A percentile compares a stretch with the other conserved stretches of the same genome.
These are phyloP conservation scores for zebrafish (Danio rerio) DNA, from an alignment of 2,113 vertebrate species.

Conservation along the genomic window GRCz12tu NC_133182.1:28796501-28797000, in stretches of 20 bases:
- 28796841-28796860: neutral
- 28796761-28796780: neutral
- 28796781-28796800: neutral
- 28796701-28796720: neutral
- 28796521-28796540: neutral
- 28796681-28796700: constrained; percentile 22
- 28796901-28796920: neutral
- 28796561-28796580: neutral
- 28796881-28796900: neutral
- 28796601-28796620: neutral
- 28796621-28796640: neutral
- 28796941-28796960: neutral
- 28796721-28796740: constrained; percentile 6
- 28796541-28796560: neutral
- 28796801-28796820: neutral
- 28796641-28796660: neutral
- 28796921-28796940: neutral
- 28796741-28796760: neutral
- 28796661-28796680: neutral
- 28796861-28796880: neutral
- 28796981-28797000: constrained; percentile 2
- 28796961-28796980: neutral
- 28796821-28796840: neutral
- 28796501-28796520: constrained; percentile 6
- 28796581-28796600: neutral